Base-by-base conservation (phyloP, 1,140 invertebrate genomes). In the Camponotus floridanus region DNA sequence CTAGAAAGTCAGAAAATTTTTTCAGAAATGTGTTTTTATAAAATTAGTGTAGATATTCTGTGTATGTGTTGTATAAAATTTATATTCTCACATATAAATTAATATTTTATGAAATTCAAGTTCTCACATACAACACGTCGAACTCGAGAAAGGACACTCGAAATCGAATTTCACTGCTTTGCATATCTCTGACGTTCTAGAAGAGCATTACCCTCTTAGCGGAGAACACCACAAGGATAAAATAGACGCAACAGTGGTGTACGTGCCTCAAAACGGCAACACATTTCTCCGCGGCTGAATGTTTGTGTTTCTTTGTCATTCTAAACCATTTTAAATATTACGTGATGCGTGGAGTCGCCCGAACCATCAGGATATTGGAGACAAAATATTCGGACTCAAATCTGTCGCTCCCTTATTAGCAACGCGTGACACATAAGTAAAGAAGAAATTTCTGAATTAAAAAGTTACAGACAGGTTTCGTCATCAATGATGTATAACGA, bases 181-280 rank as follows among this genome's bases (percentile, higher is more conserved):
- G 80, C 71, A 61, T 76, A 74, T 88, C 87, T 71, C 61, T 79
- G 51, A 59, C 62, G 33, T 65, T 64, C 59, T 45, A 33, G 76
- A 90, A 65, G 90, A 91, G 87, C 90, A 73, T 88, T 92, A 91
- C 87, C 90, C 90, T 92, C 87, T 74, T 48, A 74, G 74, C 48
- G 48, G 48, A 51, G 86, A 89, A 81, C 84, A 67, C 61, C 74
- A 33, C 64, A 59, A 70, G 89, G 85, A 88, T 85, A 88, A 92
- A 92, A 92, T 92, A 93, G 89, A 92, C 91, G 89, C 85, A 89
- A 91, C 91, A 90, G 74, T 36, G 59, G 88, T 92, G 88, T 92
- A 93, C 92, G 92, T 93, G 92, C 91, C 85, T 70, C 33, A 42
- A 92, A 87, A 88, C 67, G 73, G 68, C 85, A 93, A 93, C 92